Percentiles rank a stretch among this genome's conserved stretches.
Evolutionary conservation across 2,888 invertebrate species (phyloP).

Genomic region (Drosophila cyrtoloma): DNA sequence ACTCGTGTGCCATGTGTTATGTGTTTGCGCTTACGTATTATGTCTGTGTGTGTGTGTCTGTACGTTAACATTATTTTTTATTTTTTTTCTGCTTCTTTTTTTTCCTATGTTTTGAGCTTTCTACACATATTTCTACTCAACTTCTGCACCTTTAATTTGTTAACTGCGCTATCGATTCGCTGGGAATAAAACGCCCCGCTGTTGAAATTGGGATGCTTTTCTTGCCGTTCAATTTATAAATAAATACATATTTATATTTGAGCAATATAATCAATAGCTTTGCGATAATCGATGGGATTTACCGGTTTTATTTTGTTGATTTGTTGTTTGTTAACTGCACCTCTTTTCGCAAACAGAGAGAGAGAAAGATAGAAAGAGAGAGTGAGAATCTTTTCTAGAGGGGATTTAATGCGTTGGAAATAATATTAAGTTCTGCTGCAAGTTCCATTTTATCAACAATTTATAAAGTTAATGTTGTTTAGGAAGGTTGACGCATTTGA

Average conservation of each 20-base stretch:
- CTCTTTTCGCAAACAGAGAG: neutral
- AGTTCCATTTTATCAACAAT: neutral
- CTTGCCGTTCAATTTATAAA: neutral
- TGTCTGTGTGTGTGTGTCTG: constrained; percentile 11
- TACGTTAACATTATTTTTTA: neutral
- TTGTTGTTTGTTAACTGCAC: neutral
- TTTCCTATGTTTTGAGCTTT: constrained; percentile 18
- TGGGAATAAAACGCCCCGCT: neutral
- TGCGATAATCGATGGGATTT: neutral
- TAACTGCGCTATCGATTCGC: constrained; percentile 37
- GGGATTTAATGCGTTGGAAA: neutral
- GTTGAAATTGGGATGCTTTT: neutral
- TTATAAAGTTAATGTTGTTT: neutral
- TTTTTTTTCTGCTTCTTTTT: neutral
- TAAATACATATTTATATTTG: neutral
- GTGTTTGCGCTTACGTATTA: constrained; percentile 43
- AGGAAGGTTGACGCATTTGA: neutral
- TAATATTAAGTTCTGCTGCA: neutral
- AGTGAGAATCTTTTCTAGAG: neutral
- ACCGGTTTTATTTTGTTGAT: neutral
- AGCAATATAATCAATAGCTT: neutral
- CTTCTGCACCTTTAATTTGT: constrained; percentile 23
- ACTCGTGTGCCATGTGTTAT: constrained; percentile 52
- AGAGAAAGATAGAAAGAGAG: neutral
- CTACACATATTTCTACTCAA: constrained; percentile 7